A percentile compares a stretch with the other conserved stretches of the same genome.
Conservation (phyloP, 2,888 invertebrate species). For the Metacarcinus magister region DNA sequence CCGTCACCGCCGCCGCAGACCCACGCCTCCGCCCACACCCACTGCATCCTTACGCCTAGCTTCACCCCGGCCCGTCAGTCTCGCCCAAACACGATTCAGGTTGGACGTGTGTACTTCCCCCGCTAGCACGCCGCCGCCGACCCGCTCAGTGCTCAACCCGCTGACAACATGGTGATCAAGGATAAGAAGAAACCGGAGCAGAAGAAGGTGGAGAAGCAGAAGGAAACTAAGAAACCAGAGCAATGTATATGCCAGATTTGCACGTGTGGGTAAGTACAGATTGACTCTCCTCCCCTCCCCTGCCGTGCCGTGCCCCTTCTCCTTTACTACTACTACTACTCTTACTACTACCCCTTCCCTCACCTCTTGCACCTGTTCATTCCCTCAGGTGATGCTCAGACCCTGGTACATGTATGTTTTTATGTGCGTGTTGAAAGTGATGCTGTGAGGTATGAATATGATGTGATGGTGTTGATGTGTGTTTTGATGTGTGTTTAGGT, state of each 20-base stretch:
- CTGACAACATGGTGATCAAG: conserved; percentile 14
- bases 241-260: conserved; percentile 55
- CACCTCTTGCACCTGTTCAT: neutral
- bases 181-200: neutral
- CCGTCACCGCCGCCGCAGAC: neutral
- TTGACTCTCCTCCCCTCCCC: neutral
- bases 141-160: neutral
- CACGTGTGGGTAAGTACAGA: conserved; percentile 58
- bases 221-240: conserved; percentile 7
- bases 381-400: neutral
- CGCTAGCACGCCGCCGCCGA: neutral
- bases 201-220: neutral
- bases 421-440: neutral
- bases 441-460: neutral
- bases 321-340: neutral
- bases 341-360: too few species aligned
- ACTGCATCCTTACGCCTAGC: neutral
- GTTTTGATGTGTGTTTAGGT: neutral
- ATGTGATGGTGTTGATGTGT: neutral
- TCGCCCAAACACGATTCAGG: neutral
- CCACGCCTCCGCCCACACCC: neutral
- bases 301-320: neutral
- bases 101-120: neutral
- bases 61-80: neutral
- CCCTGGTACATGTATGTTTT: neutral